Percentiles rank a stretch among this genome's conserved stretches.
These are phyloP conservation scores for Chrysolina haemoptera DNA, from an alignment of 2,888 invertebrate genomes.

Conservation along the genomic window DNA sequence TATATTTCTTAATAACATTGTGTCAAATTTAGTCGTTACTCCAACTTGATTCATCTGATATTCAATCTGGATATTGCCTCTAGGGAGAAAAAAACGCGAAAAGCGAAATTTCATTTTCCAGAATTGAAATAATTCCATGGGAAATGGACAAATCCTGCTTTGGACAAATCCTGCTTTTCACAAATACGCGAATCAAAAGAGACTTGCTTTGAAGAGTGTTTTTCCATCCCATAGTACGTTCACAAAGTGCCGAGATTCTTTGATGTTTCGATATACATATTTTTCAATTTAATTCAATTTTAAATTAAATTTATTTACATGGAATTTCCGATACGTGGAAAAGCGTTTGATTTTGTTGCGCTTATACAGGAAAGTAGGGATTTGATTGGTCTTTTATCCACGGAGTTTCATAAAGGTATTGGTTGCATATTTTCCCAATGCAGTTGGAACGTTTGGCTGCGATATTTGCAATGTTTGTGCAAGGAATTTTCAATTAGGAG, in stretches of 20 bases:
- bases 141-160: conserved; percentile 27
- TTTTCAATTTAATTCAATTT: conserved; percentile 24
- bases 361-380: neutral
- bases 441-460: neutral
- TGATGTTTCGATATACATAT: conserved; percentile 27
- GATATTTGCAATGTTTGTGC: too few species aligned
- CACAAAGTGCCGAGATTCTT: conserved; percentile 17
- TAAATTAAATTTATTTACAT: conserved; percentile 23
- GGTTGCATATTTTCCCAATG: neutral
- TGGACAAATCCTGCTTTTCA: conserved; percentile 15
- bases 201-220: conserved; percentile 3
- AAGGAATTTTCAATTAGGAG: too few species aligned
- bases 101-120: conserved; percentile 10
- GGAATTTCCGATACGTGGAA: conserved; percentile 13
- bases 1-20: neutral
- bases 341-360: conserved; percentile 7
- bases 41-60: neutral
- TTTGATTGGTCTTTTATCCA: conserved; percentile 9
- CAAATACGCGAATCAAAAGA: conserved; percentile 20
- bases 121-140: conserved; percentile 24
- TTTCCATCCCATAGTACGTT: conserved; percentile 9
- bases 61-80: conserved; percentile 3
- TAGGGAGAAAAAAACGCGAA: neutral
- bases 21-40: conserved; percentile 14
- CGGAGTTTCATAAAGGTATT: neutral